phyloP scores from a whole-genome alignment of 2,888 invertebrate genomes.

The Mythimna impura region DNA sequence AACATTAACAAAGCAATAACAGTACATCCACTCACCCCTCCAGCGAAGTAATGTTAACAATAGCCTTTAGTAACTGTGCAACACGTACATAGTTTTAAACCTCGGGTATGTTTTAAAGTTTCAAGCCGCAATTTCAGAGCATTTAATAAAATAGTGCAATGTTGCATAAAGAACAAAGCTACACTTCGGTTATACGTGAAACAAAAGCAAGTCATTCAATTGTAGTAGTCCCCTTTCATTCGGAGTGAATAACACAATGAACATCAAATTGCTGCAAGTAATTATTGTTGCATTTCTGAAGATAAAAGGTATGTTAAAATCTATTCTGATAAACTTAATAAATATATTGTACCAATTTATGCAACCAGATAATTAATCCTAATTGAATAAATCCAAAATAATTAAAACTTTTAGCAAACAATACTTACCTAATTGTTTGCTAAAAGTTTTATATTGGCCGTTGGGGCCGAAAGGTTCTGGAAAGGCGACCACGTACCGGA shows the following conservation, averaged over 20 bases:
- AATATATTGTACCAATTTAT: neutral
- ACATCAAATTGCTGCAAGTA: conserved; percentile 50
- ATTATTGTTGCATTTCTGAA: conserved; percentile 46
- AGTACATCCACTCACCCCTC: neutral
- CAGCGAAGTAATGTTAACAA: conserved; percentile 9
- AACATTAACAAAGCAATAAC: neutral
- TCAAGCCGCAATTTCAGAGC: conserved; percentile 23
- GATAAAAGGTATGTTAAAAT: conserved; percentile 51
- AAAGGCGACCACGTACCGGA: too few relatives aligned
- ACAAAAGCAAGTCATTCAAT: conserved; percentile 61
- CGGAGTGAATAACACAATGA: conserved; percentile 51
- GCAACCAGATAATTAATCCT: too few relatives aligned
- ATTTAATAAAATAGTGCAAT: conserved; percentile 57
- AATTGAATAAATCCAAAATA: too few relatives aligned
- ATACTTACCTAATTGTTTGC: too few relatives aligned
- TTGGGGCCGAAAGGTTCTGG: too few relatives aligned
- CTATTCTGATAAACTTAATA: neutral
- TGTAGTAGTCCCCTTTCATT: conserved; percentile 50
- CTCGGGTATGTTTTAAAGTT: neutral
- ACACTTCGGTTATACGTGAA: conserved; percentile 44
- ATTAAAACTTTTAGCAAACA: too few relatives aligned
- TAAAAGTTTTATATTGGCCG: too few relatives aligned
- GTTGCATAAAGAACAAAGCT: conserved; percentile 56
- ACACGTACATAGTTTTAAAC: neutral
- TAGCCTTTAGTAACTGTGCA: neutral